These are phyloP conservation scores for Yponomeuta sedellus DNA, from an alignment of 2,888 invertebrate genomes.

Conservation along the genomic window DNA sequence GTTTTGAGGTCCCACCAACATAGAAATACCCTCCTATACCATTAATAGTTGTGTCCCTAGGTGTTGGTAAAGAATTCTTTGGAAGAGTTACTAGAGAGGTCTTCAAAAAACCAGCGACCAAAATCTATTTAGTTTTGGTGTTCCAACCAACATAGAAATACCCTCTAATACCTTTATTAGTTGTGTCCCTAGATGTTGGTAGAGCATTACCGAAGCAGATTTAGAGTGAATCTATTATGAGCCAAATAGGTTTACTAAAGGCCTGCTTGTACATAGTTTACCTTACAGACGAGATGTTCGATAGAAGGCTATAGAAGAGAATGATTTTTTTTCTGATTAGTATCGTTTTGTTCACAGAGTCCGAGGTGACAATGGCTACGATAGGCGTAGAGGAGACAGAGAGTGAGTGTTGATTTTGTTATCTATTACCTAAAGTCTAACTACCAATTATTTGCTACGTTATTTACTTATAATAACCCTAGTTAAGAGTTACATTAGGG, in stretches of 20 bases:
- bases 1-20: conserved; percentile 33
- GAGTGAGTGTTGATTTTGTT: conserved; percentile 65
- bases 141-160: conserved; percentile 39
- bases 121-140: neutral
- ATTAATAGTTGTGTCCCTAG: conserved; percentile 21
- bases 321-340: neutral
- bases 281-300: neutral
- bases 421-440: neutral
- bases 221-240: conserved; percentile 51
- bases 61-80: conserved; percentile 54
- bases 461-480: no score
- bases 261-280: conserved; percentile 52
- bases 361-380: conserved; percentile 72
- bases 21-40: conserved; percentile 30
- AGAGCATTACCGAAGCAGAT: conserved; percentile 45
- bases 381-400: conserved; percentile 66
- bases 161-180: conserved; percentile 20
- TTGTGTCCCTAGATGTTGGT: conserved; percentile 42
- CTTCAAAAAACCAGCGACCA: no score
- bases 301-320: neutral
- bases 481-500: no score
- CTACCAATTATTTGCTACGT: neutral
- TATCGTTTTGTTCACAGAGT: conserved; percentile 37
- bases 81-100: no score
- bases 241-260: conserved; percentile 54